Conservation (phyloP, 1,140 invertebrate genomes). For the Musca vetustissima region DNA sequence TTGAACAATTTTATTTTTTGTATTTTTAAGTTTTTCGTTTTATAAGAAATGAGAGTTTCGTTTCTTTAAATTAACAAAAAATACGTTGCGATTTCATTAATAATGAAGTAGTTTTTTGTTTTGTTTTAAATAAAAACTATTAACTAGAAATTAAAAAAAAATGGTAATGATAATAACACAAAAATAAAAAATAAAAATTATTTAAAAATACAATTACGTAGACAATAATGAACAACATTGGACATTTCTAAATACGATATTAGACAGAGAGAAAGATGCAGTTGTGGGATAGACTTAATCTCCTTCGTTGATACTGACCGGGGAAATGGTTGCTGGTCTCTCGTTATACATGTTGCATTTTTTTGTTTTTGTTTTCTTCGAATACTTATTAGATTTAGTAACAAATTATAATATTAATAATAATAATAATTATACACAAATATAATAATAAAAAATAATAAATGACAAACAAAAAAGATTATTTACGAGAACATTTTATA, state of each 20-base stretch:
- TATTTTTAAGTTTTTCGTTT: slow-evolving; percentile 6
- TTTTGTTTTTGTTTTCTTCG: neutral
- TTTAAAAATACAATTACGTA: slow-evolving; percentile 27
- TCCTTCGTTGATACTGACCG: too few species aligned
- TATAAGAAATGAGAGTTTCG: slow-evolving; percentile 1
- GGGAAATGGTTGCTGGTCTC: neutral
- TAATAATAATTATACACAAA: too few species aligned
- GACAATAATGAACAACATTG: slow-evolving; percentile 32
- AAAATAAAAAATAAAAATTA: slow-evolving; percentile 24
- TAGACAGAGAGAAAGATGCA: too few species aligned
- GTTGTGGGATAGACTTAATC: too few species aligned
- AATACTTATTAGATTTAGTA: too few species aligned
- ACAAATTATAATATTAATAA: too few species aligned
- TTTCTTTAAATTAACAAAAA: neutral
- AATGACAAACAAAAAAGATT: too few species aligned
- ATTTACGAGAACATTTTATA: neutral
- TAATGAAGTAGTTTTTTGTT: slow-evolving; percentile 15
- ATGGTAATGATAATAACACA: slow-evolving; percentile 27
- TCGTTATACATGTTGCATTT: neutral
- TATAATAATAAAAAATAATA: too few species aligned
- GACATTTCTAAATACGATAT: slow-evolving; percentile 9
- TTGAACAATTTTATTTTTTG: slow-evolving; percentile 4
- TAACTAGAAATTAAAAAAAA: slow-evolving; percentile 30
- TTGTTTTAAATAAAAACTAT: slow-evolving; percentile 31
- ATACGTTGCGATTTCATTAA: neutral